phyloP scores from a whole-genome alignment of 37 sponge, comb jelly and placozoan genomes.

The Lycopodina hypogea region DNA sequence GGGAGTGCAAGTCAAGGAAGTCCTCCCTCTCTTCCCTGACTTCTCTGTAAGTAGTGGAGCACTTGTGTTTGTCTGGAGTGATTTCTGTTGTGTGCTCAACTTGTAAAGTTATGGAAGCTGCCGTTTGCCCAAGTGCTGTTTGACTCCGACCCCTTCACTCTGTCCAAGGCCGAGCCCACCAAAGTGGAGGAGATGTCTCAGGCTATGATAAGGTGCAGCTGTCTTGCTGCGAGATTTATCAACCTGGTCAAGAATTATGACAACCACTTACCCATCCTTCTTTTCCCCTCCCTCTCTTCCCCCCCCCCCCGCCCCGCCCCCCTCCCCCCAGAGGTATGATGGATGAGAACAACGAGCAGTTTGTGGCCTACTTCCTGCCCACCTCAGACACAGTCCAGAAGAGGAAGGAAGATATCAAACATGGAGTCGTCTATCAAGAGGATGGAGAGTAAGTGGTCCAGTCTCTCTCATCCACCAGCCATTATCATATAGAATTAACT shows the following conservation, averaged over 20 bases:
- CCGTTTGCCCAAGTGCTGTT: constrained; percentile 97
- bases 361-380: constrained; percentile 97
- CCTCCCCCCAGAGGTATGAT: constrained; percentile 85
- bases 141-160: constrained; percentile 86
- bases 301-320: too few relatives aligned
- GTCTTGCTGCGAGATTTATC: background rate
- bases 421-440: constrained; percentile 24
- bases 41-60: constrained; percentile 63
- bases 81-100: background rate
- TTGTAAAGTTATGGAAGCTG: constrained; percentile 82
- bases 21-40: constrained; percentile 89
- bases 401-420: constrained; percentile 62
- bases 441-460: constrained; percentile 54
- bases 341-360: constrained; percentile 97
- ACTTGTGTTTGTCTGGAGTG: background rate
- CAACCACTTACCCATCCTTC: background rate
- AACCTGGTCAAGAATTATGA: background rate
- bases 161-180: constrained; percentile 34
- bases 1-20: constrained; percentile 82
- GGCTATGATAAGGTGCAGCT: constrained; percentile 84
- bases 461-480: background rate
- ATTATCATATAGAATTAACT: background rate
- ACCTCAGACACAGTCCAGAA: constrained; percentile 84
- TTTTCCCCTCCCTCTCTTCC: background rate
- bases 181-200: constrained; percentile 84